Conservation (phyloP, 2,113 vertebrate genomes). For the Onychostruthus taczanowskii region DNA sequence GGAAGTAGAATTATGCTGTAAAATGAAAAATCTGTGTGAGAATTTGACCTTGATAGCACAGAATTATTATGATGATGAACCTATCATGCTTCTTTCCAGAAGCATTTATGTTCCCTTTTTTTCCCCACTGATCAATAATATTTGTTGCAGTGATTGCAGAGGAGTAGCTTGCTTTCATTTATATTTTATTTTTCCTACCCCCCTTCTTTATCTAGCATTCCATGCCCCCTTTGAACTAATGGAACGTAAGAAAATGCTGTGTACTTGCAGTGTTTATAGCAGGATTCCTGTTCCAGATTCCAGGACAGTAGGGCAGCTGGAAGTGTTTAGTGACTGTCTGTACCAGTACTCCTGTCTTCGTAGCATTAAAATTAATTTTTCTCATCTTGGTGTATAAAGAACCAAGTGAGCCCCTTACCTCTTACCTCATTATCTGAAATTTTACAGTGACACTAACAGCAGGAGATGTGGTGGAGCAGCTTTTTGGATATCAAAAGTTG, state of each 20-base stretch:
- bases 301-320: conserved; percentile 56
- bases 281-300: conserved; percentile 30
- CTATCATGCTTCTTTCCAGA: neutral
- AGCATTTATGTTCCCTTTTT: neutral
- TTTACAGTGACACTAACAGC: conserved; percentile 20
- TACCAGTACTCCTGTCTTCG: conserved; percentile 56
- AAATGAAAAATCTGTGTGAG: neutral
- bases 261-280: conserved; percentile 18
- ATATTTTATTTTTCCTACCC: neutral
- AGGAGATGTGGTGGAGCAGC: neutral
- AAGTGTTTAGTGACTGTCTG: conserved; percentile 59
- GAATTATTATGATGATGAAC: neutral
- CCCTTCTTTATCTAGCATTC: neutral
- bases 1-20: neutral
- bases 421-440: conserved; percentile 69
- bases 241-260: neutral
- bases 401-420: conserved; percentile 47
- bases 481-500: neutral
- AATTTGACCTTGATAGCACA: neutral
- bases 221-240: neutral
- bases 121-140: neutral
- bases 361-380: conserved; percentile 74
- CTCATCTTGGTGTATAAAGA: conserved; percentile 62
- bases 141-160: neutral
- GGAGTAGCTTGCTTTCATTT: no score